phyloP scores from a whole-genome alignment of 2,113 vertebrate genomes.

The Pitta sordida region DNA sequence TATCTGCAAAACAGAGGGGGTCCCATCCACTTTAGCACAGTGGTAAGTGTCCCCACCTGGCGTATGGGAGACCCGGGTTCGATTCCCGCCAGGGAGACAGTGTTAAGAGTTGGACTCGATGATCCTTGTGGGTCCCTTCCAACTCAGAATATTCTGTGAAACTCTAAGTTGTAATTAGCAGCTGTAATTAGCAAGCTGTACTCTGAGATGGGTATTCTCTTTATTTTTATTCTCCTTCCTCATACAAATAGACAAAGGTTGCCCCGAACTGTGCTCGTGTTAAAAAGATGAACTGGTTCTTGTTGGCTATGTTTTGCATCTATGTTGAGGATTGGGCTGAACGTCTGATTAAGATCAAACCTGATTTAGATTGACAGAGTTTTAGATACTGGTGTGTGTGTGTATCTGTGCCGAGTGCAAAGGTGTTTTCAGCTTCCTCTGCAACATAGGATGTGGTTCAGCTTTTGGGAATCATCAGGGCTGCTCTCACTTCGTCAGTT shows the following conservation, averaged over 20 bases:
- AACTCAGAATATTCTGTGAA: too few relatives aligned
- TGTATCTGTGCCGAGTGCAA: neutral
- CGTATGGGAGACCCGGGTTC: too few relatives aligned
- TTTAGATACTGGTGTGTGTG: neutral
- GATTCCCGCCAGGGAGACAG: too few relatives aligned
- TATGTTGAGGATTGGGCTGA: neutral
- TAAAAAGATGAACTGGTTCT: neutral
- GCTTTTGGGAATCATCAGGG: constrained; percentile 34
- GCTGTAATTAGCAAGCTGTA: neutral
- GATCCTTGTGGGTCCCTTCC: too few relatives aligned
- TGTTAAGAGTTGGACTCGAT: too few relatives aligned
- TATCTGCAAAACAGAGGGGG: neutral
- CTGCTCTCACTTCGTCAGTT: constrained; percentile 38
- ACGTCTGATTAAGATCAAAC: neutral
- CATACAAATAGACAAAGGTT: neutral
- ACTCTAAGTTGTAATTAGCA: too few relatives aligned
- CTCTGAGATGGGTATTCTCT: neutral
- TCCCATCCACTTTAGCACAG: too few relatives aligned
- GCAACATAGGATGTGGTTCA: neutral
- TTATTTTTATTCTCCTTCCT: neutral
- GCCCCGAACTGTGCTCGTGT: neutral
- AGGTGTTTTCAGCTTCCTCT: constrained; percentile 39
- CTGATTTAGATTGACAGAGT: neutral
- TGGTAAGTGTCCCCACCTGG: too few relatives aligned
- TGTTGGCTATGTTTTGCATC: neutral